Percentiles rank a stretch among this genome's conserved stretches.
Evolutionary conservation across 1,140 invertebrate genomes (phyloP).

Genomic region (Trissolcus basalis): DNA sequence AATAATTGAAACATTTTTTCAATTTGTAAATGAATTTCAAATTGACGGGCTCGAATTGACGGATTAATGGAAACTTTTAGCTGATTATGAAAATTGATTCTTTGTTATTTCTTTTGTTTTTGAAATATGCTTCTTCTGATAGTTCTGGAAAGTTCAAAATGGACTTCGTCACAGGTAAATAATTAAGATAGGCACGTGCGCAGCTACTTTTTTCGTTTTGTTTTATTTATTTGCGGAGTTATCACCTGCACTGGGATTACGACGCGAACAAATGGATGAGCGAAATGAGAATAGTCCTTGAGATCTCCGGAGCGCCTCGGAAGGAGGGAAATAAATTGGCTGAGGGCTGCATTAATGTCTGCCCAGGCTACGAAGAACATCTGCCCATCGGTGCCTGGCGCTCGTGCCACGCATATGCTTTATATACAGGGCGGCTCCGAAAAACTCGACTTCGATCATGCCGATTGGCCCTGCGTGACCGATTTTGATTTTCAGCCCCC

Average conservation of each 20-base stretch:
- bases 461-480: slow-evolving; percentile 10
- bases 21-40: no score
- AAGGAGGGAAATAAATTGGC: slow-evolving; percentile 35
- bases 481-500: slow-evolving; percentile 9
- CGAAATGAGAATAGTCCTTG: slow-evolving; percentile 47
- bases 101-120: no score
- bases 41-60: no score
- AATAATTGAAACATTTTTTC: no score
- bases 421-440: slow-evolving; percentile 26
- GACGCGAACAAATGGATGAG: slow-evolving; percentile 5
- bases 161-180: no score
- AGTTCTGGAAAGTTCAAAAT: no score
- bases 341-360: slow-evolving; percentile 42
- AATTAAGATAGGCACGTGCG: no score
- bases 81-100: no score
- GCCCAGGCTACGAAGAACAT: slow-evolving; percentile 59
- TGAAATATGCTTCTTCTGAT: no score
- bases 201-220: neutral
- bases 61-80: no score
- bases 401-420: slow-evolving; percentile 60
- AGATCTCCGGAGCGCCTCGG: slow-evolving; percentile 11
- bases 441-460: slow-evolving; percentile 22
- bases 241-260: slow-evolving; percentile 29
- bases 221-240: slow-evolving; percentile 18
- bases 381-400: slow-evolving; percentile 58